Evolutionary conservation across 1,140 invertebrate species (phyloP).

Genomic region (Olivierus martensii): DNA sequence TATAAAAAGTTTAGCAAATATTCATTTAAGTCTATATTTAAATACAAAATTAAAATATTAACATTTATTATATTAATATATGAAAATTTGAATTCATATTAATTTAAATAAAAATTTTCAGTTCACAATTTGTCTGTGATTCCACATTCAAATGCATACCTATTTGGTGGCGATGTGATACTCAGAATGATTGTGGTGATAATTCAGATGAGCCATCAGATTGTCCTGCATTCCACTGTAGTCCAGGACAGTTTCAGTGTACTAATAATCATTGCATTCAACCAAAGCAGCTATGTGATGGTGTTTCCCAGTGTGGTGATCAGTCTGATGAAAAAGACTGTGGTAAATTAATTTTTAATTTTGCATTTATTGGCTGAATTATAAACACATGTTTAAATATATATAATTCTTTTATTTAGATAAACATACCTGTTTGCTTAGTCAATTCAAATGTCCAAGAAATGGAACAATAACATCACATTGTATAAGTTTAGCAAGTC

Average conservation of each 20-base stretch:
- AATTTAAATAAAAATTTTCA: no score
- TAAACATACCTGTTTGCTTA: slow-evolving; percentile 35
- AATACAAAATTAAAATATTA: no score
- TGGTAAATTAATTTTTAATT: slow-evolving; percentile 29
- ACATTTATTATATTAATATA: no score
- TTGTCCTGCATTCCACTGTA: slow-evolving; percentile 54
- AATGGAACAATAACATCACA: slow-evolving; percentile 29
- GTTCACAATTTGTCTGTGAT: slow-evolving; percentile 60
- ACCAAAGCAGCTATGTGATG: slow-evolving; percentile 49
- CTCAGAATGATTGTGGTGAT: slow-evolving; percentile 61
- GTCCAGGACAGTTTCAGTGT: slow-evolving; percentile 61
- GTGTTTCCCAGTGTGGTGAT: slow-evolving; percentile 44
- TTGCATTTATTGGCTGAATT: no score
- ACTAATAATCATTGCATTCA: slow-evolving; percentile 46
- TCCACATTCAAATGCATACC: slow-evolving; percentile 55
- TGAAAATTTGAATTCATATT: no score
- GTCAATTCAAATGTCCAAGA: slow-evolving; percentile 37
- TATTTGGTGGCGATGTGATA: slow-evolving; percentile 47
- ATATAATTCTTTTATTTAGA: slow-evolving; percentile 11
- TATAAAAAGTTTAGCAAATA: no score
- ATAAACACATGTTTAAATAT: no score
- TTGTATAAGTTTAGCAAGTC: slow-evolving; percentile 35
- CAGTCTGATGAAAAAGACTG: slow-evolving; percentile 39
- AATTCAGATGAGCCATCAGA: slow-evolving; percentile 54
- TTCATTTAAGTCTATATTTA: no score